Percentiles rank a stretch among this genome's conserved stretches.
phyloP scores from a whole-genome alignment of 2,113 vertebrate species.

The Baryphthengus martii region DNA sequence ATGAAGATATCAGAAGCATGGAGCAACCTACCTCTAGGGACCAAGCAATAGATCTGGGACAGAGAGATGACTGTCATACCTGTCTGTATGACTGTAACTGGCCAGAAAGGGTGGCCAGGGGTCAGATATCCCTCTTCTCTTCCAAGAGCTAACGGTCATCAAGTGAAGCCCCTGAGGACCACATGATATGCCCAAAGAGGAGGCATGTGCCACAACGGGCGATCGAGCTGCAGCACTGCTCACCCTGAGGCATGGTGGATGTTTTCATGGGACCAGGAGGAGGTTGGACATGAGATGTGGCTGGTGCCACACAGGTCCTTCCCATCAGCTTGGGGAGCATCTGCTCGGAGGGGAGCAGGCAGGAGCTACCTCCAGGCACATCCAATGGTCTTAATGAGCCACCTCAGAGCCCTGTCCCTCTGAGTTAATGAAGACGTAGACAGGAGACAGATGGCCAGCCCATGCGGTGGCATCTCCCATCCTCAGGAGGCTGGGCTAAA shows the following conservation, averaged over 20 bases:
- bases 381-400: not conserved
- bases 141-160: not conserved
- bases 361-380: not conserved
- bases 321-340: not conserved
- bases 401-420: not conserved
- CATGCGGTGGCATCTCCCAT: not conserved
- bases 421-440: not conserved
- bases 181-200: not conserved
- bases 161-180: not conserved
- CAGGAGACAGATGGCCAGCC: not conserved
- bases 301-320: not conserved
- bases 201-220: not conserved
- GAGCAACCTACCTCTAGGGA: not conserved
- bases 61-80: not conserved
- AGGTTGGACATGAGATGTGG: not conserved
- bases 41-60: not conserved
- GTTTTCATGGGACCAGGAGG: not conserved
- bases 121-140: not conserved
- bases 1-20: not conserved
- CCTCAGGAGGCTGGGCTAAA: not conserved
- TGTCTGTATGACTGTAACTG: not conserved
- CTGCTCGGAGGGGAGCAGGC: not conserved
- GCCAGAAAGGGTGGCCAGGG: not conserved
- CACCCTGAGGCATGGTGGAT: no score
- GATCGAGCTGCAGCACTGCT: fast-evolving